Evolutionary conservation across 2,113 vertebrate genomes (phyloP).

Genomic region (Geococcyx californianus): DNA sequence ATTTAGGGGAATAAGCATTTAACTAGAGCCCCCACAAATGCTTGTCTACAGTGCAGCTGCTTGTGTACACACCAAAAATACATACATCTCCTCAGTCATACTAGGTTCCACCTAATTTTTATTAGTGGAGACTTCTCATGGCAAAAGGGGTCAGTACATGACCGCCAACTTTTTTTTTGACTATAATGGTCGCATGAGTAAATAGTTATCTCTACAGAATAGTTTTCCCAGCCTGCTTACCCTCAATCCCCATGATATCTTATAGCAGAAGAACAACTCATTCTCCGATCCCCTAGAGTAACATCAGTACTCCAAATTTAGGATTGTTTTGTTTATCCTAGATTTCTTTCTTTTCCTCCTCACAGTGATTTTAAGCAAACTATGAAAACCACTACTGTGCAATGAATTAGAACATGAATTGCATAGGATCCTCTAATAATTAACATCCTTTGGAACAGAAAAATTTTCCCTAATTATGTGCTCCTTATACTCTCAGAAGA

Average conservation of each 20-base stretch:
- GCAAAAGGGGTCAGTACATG: not conserved
- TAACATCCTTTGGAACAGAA: not conserved
- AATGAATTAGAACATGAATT: not conserved
- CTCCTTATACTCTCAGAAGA: not conserved
- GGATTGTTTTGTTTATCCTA: not conserved
- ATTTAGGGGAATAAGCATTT: not conserved
- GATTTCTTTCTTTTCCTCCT: not conserved
- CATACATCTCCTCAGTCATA: not conserved
- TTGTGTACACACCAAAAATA: not conserved
- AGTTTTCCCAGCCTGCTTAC: not conserved
- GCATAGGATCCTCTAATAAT: not conserved
- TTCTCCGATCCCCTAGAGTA: not conserved
- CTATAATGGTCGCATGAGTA: not conserved
- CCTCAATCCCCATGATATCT: not conserved
- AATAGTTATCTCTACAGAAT: not conserved
- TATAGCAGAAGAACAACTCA: not conserved
- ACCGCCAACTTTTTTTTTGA: not conserved
- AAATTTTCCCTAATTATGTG: not conserved
- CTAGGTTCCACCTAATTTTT: no score
- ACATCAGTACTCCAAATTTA: not conserved
- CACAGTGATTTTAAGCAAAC: not conserved
- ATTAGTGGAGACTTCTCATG: not conserved
- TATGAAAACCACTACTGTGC: not conserved
- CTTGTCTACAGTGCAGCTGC: conserved; percentile 11
- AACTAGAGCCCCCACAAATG: not conserved